phyloP scores from a whole-genome alignment of 1,140 invertebrate species.

The Palaemon carinicauda region DNA sequence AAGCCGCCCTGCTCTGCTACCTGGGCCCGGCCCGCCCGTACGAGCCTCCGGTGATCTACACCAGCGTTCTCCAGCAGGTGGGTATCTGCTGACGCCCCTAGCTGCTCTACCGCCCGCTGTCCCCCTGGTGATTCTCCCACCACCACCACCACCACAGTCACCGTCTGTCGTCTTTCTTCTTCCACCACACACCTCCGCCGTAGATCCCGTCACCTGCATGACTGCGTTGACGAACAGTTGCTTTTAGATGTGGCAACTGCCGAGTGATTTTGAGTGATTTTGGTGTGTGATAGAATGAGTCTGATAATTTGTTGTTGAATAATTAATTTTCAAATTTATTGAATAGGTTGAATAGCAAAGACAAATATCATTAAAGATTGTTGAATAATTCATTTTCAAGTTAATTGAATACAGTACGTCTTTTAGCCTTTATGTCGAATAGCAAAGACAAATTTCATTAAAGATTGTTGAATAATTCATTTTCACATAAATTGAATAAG shows the following conservation, averaged over 20 bases:
- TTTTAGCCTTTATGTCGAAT: too few relatives aligned
- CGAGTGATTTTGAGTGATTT: neutral
- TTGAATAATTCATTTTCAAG: too few relatives aligned
- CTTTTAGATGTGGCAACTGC: neutral
- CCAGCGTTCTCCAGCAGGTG: constrained; percentile 32
- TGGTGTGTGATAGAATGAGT: neutral
- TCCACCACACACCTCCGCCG: constrained; percentile 3
- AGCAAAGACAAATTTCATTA: too few relatives aligned
- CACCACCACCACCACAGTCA: neutral
- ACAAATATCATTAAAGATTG: too few relatives aligned
- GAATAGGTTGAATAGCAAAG: too few relatives aligned
- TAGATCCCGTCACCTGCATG: constrained; percentile 26
- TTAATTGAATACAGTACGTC: too few relatives aligned
- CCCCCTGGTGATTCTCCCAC: neutral
- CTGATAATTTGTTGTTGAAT: too few relatives aligned
- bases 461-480: too few relatives aligned
- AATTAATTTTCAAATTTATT: too few relatives aligned
- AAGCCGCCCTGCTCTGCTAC: constrained; percentile 44
- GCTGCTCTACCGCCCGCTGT: neutral
- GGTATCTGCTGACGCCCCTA: constrained; percentile 20
- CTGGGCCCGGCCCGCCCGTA: constrained; percentile 48
- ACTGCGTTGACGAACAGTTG: too few relatives aligned
- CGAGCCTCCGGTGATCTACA: constrained; percentile 45
- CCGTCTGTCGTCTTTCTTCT: neutral
- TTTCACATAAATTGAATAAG: too few relatives aligned